Percentiles rank a stretch among this genome's conserved stretches.
phyloP scores from a whole-genome alignment of 2,113 vertebrate species.

The Ceyx cyanopectus region DNA sequence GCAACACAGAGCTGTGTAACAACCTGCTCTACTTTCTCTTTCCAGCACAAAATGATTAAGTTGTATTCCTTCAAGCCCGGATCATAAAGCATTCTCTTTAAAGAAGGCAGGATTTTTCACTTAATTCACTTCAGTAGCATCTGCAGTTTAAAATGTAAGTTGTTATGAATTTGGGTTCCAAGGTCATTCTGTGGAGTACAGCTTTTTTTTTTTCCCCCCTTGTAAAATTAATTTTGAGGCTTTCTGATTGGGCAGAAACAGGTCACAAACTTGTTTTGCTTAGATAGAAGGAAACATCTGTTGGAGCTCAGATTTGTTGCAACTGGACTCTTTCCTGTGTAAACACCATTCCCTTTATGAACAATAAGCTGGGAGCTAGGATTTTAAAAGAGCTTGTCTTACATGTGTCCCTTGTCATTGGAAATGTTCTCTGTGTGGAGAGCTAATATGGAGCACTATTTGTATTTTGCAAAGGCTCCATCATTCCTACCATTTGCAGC shows the following conservation, averaged over 20 bases:
- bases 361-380: slow-evolving; percentile 64
- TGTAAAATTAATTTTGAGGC: background rate
- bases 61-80: background rate
- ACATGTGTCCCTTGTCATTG: slow-evolving; percentile 15
- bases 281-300: slow-evolving; percentile 82
- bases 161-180: background rate
- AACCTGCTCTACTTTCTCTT: background rate
- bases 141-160: background rate
- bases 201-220: background rate
- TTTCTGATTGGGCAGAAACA: background rate
- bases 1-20: background rate
- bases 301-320: slow-evolving; percentile 67
- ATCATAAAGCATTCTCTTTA: background rate
- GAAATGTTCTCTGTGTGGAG: slow-evolving; percentile 28
- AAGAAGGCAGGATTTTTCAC: background rate
- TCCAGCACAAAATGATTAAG: background rate
- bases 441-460: background rate
- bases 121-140: background rate
- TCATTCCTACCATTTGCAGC: background rate
- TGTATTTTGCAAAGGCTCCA: background rate
- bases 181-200: background rate
- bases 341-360: slow-evolving; percentile 69
- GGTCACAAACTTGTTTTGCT: slow-evolving; percentile 57
- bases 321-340: slow-evolving; percentile 73
- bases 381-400: slow-evolving; percentile 42